Base-by-base conservation (phyloP, 2,113 vertebrate species). In the Gasterosteus nipponicus region DNA sequence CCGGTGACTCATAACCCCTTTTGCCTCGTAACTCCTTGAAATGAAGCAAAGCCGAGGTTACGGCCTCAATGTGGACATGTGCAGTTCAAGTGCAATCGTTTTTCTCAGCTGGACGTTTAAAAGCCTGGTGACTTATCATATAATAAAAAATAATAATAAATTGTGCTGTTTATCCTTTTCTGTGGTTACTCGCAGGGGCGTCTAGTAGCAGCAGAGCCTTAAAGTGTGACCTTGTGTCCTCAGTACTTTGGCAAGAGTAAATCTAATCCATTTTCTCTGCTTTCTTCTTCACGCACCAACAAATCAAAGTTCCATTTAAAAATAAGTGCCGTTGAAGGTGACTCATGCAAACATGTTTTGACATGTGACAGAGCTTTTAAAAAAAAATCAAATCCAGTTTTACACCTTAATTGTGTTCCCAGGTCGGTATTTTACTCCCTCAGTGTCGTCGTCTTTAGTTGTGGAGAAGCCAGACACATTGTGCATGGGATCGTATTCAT, bases 351-450 rank as follows among this genome's bases (percentile, higher is more conserved):
- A 77, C 62, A 44, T 73, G 58, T 90, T 89, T 88, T 75, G 39
- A 78, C 70, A 69, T 71, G 77, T 78, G 61, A 76, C 63, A 62
- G 61, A 76, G 68, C 68, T 80, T 78, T 76, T 59, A 26, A 26
- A 26, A 26, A 26, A 26, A 26, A 26, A 84, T 83, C 70, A 81
- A 63, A 73, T 59, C 35, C 72, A 57, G 47, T 53, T 81, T 84
- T 82, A 80, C 47, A 61, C 71, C 64, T 75, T 57, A 60, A 79
- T 81, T 76, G 47, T 57, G 69, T 82, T 82, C 73, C 38, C 54
- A 66, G 75, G 70, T 90, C 88, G 77, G 75, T 33, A 53, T 56
- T 83, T 73, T 44, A 82, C 83, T 88, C 91, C 89, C 90, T 90
- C 84, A 80, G 62, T 86, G 69, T 59, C 19, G 31, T 84, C 76